phyloP scores from a whole-genome alignment of 1,140 invertebrate species.

The Solen grandis region DNA sequence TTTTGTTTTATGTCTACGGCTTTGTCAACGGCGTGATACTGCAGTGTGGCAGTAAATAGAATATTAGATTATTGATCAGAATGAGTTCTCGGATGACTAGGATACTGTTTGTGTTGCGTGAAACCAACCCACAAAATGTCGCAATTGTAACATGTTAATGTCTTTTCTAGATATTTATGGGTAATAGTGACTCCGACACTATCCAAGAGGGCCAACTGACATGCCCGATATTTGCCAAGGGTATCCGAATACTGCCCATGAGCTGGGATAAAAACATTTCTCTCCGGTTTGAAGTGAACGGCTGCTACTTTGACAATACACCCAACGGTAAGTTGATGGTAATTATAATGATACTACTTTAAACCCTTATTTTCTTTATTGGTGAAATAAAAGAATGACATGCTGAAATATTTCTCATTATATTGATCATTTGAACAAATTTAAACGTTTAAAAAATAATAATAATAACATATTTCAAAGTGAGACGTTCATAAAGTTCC shows the following conservation, averaged over 20 bases:
- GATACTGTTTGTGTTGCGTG: too few relatives aligned
- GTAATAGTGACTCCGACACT: slow-evolving; percentile 38
- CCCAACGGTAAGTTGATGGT: slow-evolving; percentile 4
- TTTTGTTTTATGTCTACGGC: too few relatives aligned
- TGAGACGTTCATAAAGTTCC: not conserved
- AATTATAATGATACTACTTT: not conserved
- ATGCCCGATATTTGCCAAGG: slow-evolving; percentile 42
- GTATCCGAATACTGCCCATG: slow-evolving; percentile 41
- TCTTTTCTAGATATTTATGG: slow-evolving; percentile 50
- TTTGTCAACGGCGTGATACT: too few relatives aligned
- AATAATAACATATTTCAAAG: too few relatives aligned
- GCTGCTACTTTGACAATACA: slow-evolving; percentile 44
- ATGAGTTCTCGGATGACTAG: too few relatives aligned
- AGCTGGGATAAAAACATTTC: slow-evolving; percentile 37
- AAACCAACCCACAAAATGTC: too few relatives aligned
- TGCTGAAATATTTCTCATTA: not conserved
- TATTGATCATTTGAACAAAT: too few relatives aligned
- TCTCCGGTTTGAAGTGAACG: slow-evolving; percentile 44
- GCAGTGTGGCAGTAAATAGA: too few relatives aligned
- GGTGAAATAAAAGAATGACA: not conserved
- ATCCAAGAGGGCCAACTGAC: not conserved
- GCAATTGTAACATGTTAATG: too few relatives aligned
- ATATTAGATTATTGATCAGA: too few relatives aligned
- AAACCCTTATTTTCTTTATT: not conserved
- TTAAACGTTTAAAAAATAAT: too few relatives aligned